These are phyloP conservation scores for Caenorhabditis macrosperma DNA, from an alignment of 2,888 invertebrate genomes.

Conservation along the genomic window DNA sequence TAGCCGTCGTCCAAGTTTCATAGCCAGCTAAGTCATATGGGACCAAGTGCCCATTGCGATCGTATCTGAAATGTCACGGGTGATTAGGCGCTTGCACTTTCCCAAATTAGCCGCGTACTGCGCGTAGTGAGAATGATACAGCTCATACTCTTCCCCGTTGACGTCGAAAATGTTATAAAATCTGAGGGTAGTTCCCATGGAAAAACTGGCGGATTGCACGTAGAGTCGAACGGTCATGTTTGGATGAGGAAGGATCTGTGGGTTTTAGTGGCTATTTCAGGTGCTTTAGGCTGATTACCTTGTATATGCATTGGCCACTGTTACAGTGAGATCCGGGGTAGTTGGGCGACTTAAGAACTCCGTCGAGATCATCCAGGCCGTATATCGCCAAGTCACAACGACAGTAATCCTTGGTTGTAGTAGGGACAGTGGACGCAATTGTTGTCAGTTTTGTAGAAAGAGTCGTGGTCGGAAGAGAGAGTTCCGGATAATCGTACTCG, in stretches of 20 bases:
- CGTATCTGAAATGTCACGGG: constrained; percentile 3
- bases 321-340: constrained; percentile 30
- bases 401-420: constrained; percentile 39
- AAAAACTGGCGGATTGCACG: constrained; percentile 4
- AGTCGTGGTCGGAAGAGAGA: not conserved
- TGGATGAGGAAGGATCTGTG: constrained; percentile 39
- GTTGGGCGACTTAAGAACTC: constrained; percentile 40
- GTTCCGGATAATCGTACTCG: not conserved
- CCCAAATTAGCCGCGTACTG: too few species aligned
- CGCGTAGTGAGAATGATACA: constrained; percentile 23
- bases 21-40: constrained; percentile 5
- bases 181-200: constrained; percentile 1
- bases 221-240: constrained; percentile 26
- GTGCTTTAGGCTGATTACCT: constrained; percentile 20
- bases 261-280: not conserved
- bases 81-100: not conserved
- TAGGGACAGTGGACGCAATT: constrained; percentile 2
- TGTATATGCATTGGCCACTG: constrained; percentile 33
- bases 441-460: not conserved
- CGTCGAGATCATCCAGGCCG: constrained; percentile 3
- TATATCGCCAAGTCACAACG: constrained; percentile 44
- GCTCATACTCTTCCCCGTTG: constrained; percentile 3
- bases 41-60: not conserved
- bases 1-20: constrained; percentile 7
- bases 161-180: constrained; percentile 24